A percentile compares a stretch with the other conserved stretches of the same genome.
phyloP scores from a whole-genome alignment of 2,888 invertebrate species.

The Agrochola lota region DNA sequence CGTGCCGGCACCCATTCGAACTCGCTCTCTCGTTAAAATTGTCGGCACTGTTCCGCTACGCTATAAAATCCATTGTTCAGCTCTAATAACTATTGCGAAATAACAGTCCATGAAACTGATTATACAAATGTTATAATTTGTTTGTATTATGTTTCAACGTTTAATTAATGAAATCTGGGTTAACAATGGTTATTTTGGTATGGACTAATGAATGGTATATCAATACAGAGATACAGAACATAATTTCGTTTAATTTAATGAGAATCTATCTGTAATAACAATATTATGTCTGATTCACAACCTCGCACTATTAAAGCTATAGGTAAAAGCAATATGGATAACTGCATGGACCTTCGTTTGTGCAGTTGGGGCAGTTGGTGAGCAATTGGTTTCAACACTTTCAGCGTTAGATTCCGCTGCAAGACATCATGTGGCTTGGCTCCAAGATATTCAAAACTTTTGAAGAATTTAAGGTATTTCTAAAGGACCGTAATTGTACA shows the following conservation, averaged over 20 bases:
- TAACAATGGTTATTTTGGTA: conserved; percentile 3
- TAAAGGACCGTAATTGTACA: too few relatives aligned
- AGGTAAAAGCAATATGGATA: neutral
- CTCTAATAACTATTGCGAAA: conserved; percentile 89
- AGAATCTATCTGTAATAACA: neutral
- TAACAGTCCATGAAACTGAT: conserved; percentile 86
- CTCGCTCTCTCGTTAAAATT: conserved; percentile 88
- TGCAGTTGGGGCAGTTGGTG: neutral
- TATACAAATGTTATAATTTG: conserved; percentile 44
- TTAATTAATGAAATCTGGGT: conserved; percentile 12
- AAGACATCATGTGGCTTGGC: neutral
- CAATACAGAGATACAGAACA: neutral
- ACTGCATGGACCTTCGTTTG: neutral
- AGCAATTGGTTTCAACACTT: neutral
- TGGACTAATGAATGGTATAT: too few relatives aligned
- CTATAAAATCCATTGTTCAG: conserved; percentile 88
- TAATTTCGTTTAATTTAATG: neutral
- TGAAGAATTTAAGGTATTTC: neutral
- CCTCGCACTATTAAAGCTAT: neutral
- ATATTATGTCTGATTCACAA: too few relatives aligned
- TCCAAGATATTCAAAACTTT: neutral
- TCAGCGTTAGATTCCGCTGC: neutral
- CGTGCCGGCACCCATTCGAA: conserved; percentile 82
- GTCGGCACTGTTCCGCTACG: conserved; percentile 86
- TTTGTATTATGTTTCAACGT: conserved; percentile 46